Conservation (phyloP, 2,797 vertebrate species). For the Rallus crepitans region DNA sequence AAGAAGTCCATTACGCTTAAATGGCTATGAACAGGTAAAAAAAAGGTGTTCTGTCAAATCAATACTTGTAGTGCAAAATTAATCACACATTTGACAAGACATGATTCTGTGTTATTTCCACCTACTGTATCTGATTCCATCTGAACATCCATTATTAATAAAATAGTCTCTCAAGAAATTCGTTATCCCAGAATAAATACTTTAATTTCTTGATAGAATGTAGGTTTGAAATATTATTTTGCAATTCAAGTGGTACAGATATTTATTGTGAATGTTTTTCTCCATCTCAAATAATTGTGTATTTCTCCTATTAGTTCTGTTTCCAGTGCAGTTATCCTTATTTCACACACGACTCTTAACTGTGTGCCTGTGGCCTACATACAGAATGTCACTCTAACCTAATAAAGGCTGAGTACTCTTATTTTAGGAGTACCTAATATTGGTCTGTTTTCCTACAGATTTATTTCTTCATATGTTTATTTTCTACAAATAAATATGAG, state of each 20-base stretch:
- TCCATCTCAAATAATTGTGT: not conserved
- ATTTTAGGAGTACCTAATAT: not conserved
- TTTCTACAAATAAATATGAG: not conserved
- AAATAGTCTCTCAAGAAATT: slow-evolving; percentile 48
- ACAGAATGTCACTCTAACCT: not conserved
- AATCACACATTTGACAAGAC: slow-evolving; percentile 62
- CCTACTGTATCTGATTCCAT: slow-evolving; percentile 49
- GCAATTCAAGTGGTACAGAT: not conserved
- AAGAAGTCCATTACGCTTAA: slow-evolving; percentile 47
- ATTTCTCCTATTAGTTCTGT: not conserved
- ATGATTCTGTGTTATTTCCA: slow-evolving; percentile 60
- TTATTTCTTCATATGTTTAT: not conserved
- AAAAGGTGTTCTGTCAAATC: slow-evolving; percentile 53
- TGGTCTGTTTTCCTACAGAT: not conserved
- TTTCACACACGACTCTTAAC: not conserved
- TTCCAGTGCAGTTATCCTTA: not conserved
- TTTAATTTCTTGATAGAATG: not conserved
- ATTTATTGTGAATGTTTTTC: not conserved
- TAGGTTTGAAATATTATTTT: slow-evolving; percentile 1
- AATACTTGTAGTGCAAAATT: slow-evolving; percentile 63
- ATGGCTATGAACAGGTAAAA: slow-evolving; percentile 59
- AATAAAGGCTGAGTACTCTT: not conserved
- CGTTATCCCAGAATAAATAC: slow-evolving; percentile 57
- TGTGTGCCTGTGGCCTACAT: slow-evolving; percentile 39
- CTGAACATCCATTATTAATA: slow-evolving; percentile 56